Percentiles rank a stretch among this genome's conserved stretches.
Evolutionary conservation across 2,888 invertebrate species (phyloP).

Genomic region (Cremastinae sp.): DNA sequence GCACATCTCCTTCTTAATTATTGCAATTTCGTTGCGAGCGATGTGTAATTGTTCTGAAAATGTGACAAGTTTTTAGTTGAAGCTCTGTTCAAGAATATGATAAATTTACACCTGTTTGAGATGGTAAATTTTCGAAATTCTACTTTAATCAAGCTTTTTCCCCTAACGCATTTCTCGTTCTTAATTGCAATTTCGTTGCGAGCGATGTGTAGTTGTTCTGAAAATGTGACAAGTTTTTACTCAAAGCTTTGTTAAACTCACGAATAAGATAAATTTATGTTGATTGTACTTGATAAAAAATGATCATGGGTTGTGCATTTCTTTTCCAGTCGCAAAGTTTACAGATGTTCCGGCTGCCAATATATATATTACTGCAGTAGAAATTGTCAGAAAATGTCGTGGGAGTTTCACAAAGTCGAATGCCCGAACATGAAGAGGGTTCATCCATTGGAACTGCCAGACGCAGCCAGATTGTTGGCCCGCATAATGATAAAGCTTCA

Average conservation of each 20-base stretch:
- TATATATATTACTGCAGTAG: constrained; percentile 92
- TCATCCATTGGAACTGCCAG: constrained; percentile 88
- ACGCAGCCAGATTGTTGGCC: constrained; percentile 90
- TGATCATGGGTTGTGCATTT: too few species aligned
- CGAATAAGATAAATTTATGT: too few species aligned
- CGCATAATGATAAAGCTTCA: constrained; percentile 87
- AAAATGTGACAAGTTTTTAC: too few species aligned
- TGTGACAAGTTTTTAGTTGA: too few species aligned
- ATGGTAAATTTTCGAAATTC: too few species aligned
- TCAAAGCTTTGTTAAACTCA: not conserved
- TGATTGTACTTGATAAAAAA: too few species aligned
- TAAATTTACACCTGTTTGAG: too few species aligned
- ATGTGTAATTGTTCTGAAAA: too few species aligned
- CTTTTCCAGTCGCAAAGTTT: constrained; percentile 84
- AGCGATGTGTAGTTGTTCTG: too few species aligned
- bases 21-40: constrained; percentile 22
- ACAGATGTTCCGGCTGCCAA: constrained; percentile 92
- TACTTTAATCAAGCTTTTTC: too few species aligned
- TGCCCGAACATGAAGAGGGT: constrained; percentile 89
- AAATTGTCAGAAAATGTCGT: constrained; percentile 90
- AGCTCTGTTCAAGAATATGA: too few species aligned
- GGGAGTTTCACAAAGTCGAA: constrained; percentile 92
- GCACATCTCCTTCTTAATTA: not conserved
- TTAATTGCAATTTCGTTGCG: constrained; percentile 13
- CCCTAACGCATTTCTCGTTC: not conserved